Evolutionary conservation across 2,113 vertebrate species (phyloP), one percentile per base, ranked within the genome.

Genomic region (Columba livia): DNA sequence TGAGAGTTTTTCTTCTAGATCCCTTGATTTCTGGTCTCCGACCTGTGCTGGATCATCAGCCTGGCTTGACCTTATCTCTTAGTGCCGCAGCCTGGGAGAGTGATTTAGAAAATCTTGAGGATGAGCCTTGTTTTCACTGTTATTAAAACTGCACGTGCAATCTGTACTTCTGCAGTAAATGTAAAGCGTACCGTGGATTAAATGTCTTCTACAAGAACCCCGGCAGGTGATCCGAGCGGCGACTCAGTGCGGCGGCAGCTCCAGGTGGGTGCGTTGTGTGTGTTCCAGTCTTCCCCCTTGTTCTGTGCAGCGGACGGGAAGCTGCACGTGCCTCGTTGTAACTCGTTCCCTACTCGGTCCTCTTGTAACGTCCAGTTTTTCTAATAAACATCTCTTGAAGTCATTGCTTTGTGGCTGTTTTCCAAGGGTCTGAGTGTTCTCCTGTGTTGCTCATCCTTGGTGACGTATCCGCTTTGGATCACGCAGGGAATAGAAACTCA

Each of bases 361-460:
- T 86, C 61, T 69, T 98, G 98, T 98, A 98, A 96, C 81, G 66
- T 67, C 85, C 12, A 2, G 19, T 94, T 97, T 84, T 77, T 84
- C 94, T 85, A 98, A 98, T 98, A 98, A 98, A 98, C 42, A 93
- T 47, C 29, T 97, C 96, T 86, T 95, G 69, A 98, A 97, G 85
- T 92, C 78, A 95, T 90, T 96, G 80, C 73, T 95, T 95, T 93
- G 95, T 96, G 97, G 79, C 93, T 98, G 94, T 97, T 98, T 98
- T 97, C 74, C 85, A 72, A 72, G 61, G 72, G 29, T 91, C 67
- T 38, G 20, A 40, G 69, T 40, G 70, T 82, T 91, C 53, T 75
- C 16, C 3, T 34, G 65, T 83, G 79, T 75, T 50, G 67, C 36
- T 72, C 70, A 31, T 83, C 29, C 26, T 58, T 51, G 51, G 38